Conservation (phyloP, 2,797 vertebrate species). For the Pyrocephalus nanus region DNA sequence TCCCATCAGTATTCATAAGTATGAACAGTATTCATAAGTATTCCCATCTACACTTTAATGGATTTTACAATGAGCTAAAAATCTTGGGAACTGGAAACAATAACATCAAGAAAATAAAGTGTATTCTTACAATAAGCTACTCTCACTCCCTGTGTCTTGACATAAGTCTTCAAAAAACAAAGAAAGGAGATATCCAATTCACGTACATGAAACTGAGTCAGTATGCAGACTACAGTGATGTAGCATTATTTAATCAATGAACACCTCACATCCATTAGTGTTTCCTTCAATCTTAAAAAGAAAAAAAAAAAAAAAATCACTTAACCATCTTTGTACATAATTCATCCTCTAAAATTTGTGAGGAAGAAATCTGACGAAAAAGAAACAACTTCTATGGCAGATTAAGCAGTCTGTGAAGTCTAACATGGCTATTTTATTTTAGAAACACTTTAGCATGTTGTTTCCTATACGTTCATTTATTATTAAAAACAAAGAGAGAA, state of each 20-base stretch:
- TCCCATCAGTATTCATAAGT: background rate
- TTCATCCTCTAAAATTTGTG: background rate
- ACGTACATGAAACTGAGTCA: background rate
- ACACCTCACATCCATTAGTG: background rate
- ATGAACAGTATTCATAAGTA: background rate
- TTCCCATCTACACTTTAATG: background rate
- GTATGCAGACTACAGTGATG: background rate
- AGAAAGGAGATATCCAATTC: background rate
- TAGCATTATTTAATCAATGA: background rate
- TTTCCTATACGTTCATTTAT: conserved; percentile 9
- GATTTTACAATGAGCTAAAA: background rate
- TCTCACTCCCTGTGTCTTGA: background rate
- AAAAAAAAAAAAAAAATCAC: background rate
- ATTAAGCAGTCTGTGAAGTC: conserved; percentile 11
- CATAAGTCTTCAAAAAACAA: background rate
- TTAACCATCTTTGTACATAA: background rate
- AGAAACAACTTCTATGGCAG: background rate
- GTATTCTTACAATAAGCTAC: background rate
- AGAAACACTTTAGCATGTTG: background rate
- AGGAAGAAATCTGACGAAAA: background rate
- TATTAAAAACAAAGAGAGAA: conserved; percentile 21
- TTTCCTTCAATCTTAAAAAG: background rate
- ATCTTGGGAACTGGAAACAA: background rate
- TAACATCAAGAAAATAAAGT: background rate
- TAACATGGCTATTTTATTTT: background rate